A percentile compares a stretch with the other conserved stretches of the same genome.
Evolutionary conservation across 2,888 invertebrate species (phyloP).

Genomic region (Myopa testacea): DNA sequence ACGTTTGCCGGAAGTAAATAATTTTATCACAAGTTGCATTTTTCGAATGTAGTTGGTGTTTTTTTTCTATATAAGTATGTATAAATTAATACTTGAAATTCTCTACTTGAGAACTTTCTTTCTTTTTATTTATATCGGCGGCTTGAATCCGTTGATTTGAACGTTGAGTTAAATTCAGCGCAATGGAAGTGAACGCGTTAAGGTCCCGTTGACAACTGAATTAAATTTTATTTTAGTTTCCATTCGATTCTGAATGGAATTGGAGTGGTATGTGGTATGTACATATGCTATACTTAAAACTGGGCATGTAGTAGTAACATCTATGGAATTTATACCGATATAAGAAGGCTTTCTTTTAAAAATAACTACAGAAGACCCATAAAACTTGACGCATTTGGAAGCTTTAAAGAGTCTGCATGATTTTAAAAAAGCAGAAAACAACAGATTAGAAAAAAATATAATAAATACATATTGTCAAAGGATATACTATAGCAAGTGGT

Average conservation of each 20-base stretch:
- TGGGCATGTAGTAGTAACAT: background rate
- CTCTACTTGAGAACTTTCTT: too few relatives aligned
- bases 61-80: too few relatives aligned
- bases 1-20: conserved; percentile 57
- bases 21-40: conserved; percentile 57
- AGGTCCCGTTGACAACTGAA: conserved; percentile 52
- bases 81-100: too few relatives aligned
- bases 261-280: background rate
- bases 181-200: conserved; percentile 41
- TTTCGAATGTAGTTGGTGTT: conserved; percentile 25
- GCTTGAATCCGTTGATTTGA: background rate
- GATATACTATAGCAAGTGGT: too few relatives aligned
- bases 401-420: too few relatives aligned
- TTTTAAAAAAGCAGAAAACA: too few relatives aligned
- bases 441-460: too few relatives aligned
- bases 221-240: conserved; percentile 2
- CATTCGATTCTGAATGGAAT: background rate
- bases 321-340: conserved; percentile 21
- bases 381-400: background rate
- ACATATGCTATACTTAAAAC: background rate
- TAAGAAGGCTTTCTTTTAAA: background rate
- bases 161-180: too few relatives aligned
- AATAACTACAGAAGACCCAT: conserved; percentile 1
- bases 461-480: too few relatives aligned
- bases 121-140: background rate